These are phyloP conservation scores for Chaetodon auriga DNA, from an alignment of 2,113 vertebrate species.

Conservation along the genomic window DNA sequence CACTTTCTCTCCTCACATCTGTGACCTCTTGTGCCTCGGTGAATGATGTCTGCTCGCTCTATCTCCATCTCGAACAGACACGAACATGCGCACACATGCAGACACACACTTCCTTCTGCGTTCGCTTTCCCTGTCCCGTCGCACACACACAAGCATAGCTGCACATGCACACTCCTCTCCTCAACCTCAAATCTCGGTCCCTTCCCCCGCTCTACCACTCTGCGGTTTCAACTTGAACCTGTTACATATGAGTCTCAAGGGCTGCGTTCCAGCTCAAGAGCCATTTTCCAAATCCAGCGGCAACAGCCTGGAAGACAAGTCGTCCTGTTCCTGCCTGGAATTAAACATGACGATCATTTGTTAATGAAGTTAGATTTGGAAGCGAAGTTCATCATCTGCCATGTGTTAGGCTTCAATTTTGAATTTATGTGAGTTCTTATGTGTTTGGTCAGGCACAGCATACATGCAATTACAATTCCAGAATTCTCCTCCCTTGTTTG, in stretches of 20 bases:
- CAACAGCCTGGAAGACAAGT: constrained; percentile 26
- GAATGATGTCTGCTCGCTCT: constrained; percentile 43
- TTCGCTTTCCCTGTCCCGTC: background rate
- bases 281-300: constrained; percentile 28
- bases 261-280: constrained; percentile 32
- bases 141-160: constrained; percentile 6
- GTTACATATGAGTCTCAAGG: constrained; percentile 30
- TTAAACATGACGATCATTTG: constrained; percentile 50
- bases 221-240: constrained; percentile 59
- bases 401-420: constrained; percentile 59
- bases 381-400: constrained; percentile 50
- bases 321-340: constrained; percentile 25
- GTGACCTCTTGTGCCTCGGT: constrained; percentile 43
- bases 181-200: background rate
- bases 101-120: background rate
- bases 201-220: constrained; percentile 37
- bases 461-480: constrained; percentile 70
- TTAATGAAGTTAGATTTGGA: constrained; percentile 64
- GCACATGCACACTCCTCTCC: background rate
- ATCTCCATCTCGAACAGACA: constrained; percentile 38
- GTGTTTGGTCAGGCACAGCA: constrained; percentile 73
- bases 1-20: constrained; percentile 61
- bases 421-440: constrained; percentile 68
- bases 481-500: constrained; percentile 66
- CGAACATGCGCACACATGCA: constrained; percentile 12